Base-by-base conservation (phyloP, 2,113 vertebrate genomes). In the Parus major region DNA sequence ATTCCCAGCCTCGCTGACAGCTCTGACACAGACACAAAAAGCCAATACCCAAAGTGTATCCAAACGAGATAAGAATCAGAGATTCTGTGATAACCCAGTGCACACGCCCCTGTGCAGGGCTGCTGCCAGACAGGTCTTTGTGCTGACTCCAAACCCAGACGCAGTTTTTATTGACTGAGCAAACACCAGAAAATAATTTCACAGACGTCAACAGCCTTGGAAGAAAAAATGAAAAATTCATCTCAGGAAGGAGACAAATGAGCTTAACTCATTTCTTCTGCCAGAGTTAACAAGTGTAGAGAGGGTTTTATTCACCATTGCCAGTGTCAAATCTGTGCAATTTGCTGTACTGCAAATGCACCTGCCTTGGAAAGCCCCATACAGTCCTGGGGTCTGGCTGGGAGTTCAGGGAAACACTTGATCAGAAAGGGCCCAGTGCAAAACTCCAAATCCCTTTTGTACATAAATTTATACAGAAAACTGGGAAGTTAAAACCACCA, bases 211-310 rank as follows among this genome's bases (percentile, higher is more conserved):
- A 28, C 28, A 49, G 27, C 36, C 66, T 93, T 42, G 89, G 88
- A 77, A 93, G 60, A 88, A 57, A 94, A 77, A 94, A 96, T 88
- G 90, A 93, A 85, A 94, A 87, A 92, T 93, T 92, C 69, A 90
- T 93, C 87, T 41, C 8, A 2, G 15, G 69, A 70, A 96, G 59
- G 91, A 92, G 61, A 92, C 82, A 96, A 96, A 96, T 85, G 78
- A 96, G 47, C 65, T 93, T 71, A 71, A 89, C 63, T 95, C 25
- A 14, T 93, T 89, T 80, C 63, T 95, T 93, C 70, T 39, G 47
- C 79, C 49, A 27, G 55, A 78, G 36, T 95, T 96, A 96, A 96
- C 73, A 95, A 61, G 55, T 71, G 73, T 65, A 85, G 91, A 88
- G 92, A 65, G 79, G 49, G 29, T 78, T 92, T 93, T 93, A 85